Conservation (phyloP, 2,888 invertebrate genomes). For the Tenthredo scrophulariae region DNA sequence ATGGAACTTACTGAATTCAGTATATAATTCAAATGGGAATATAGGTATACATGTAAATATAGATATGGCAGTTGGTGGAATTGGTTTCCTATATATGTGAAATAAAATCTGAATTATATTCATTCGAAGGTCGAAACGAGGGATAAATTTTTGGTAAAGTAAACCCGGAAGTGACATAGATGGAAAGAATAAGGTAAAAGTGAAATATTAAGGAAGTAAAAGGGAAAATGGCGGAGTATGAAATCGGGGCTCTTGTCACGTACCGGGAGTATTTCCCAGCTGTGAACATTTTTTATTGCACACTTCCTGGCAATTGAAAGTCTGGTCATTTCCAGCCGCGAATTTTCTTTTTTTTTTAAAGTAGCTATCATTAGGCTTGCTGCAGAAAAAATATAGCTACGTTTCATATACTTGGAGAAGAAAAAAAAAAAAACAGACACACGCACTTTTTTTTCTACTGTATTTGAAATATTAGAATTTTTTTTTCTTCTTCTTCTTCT, state of each 20-base stretch:
- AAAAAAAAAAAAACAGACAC: too few relatives aligned
- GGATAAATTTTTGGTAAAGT: not conserved
- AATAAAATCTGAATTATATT: not conserved
- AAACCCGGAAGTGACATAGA: constrained; percentile 12
- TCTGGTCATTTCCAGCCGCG: not conserved
- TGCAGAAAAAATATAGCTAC: not conserved
- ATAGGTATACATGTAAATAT: not conserved
- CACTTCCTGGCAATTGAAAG: constrained; percentile 5
- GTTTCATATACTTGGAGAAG: not conserved
- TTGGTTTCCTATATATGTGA: not conserved
- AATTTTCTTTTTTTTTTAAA: not conserved
- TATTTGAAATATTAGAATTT: not conserved
- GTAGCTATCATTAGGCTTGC: not conserved
- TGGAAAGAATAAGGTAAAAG: constrained; percentile 5
- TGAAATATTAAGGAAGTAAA: constrained; percentile 47
- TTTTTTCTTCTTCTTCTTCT: not conserved
- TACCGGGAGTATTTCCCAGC: constrained; percentile 7
- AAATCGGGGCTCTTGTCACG: constrained; percentile 30
- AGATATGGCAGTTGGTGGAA: not conserved
- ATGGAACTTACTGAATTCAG: not conserved
- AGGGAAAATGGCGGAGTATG: not conserved
- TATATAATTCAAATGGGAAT: not conserved
- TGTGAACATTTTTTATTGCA: not conserved
- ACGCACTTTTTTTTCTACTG: not conserved
- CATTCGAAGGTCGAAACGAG: too few relatives aligned